A percentile compares a stretch with the other conserved stretches of the same genome.
Evolutionary conservation across 2,888 invertebrate genomes (phyloP).

Genomic region (Cheilosia variabilis): DNA sequence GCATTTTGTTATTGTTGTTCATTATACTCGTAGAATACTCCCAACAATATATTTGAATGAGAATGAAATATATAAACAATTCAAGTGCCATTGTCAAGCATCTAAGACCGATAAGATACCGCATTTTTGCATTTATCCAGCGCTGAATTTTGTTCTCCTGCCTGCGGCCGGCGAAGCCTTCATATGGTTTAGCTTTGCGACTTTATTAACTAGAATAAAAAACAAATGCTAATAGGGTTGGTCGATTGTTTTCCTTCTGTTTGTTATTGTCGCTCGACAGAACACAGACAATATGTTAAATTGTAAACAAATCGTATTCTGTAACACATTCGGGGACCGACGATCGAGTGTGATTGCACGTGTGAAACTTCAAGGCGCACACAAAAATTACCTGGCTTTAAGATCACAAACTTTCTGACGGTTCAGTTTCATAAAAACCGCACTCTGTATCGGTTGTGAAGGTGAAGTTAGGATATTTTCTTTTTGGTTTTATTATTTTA

Average conservation of each 20-base stretch:
- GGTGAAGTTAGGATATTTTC: slow-evolving; percentile 41
- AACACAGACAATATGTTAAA: slow-evolving; percentile 30
- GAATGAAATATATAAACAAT: slow-evolving; percentile 53
- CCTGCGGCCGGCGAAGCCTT: background rate
- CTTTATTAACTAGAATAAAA: slow-evolving; percentile 14
- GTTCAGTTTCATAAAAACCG: slow-evolving; percentile 82
- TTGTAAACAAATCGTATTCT: slow-evolving; percentile 36
- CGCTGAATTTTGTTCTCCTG: too few relatives aligned
- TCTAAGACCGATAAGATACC: slow-evolving; percentile 61
- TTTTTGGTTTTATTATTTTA: background rate
- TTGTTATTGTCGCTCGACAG: slow-evolving; percentile 1
- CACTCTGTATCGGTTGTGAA: slow-evolving; percentile 81
- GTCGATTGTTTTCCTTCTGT: background rate
- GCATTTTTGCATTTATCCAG: slow-evolving; percentile 62
- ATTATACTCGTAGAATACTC: slow-evolving; percentile 32
- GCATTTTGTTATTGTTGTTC: slow-evolving; percentile 43
- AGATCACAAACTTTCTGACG: slow-evolving; percentile 77
- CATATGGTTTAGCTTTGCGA: background rate
- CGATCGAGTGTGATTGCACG: slow-evolving; percentile 34
- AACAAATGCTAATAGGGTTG: slow-evolving; percentile 40
- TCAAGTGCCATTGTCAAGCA: slow-evolving; percentile 54
- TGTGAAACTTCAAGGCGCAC: slow-evolving; percentile 43
- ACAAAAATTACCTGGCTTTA: slow-evolving; percentile 36
- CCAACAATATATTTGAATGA: slow-evolving; percentile 59
- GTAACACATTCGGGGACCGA: slow-evolving; percentile 3